phyloP scores from a whole-genome alignment of 2,797 vertebrate species.

The Hypotaenidia philippensis region DNA sequence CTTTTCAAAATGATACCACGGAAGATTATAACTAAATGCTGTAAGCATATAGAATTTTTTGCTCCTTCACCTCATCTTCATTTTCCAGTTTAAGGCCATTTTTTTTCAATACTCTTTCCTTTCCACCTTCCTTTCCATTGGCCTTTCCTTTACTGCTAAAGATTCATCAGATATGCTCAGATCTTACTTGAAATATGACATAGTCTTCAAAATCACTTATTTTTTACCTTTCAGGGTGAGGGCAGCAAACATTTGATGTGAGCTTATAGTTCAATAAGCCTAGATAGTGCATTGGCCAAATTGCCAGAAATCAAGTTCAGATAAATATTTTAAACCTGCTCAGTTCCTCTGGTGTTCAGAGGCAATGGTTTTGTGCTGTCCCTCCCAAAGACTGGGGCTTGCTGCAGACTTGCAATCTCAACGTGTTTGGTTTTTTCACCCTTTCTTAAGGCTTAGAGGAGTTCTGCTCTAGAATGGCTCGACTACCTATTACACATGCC shows the following conservation, averaged over 20 bases:
- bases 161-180: background rate
- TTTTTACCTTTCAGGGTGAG: rapidly evolving
- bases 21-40: background rate
- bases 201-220: background rate
- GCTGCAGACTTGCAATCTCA: background rate
- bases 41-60: background rate
- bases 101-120: background rate
- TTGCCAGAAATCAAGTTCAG: rapidly evolving
- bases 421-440: background rate
- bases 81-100: background rate
- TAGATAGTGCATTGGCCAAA: background rate
- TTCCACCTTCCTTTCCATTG: background rate
- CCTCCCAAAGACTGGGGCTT: background rate
- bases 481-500: background rate
- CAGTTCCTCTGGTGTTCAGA: background rate
- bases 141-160: background rate
- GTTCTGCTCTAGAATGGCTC: background rate
- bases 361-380: background rate
- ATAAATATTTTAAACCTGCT: background rate
- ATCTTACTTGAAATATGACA: background rate
- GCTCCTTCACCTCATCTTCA: background rate
- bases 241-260: background rate
- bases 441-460: background rate
- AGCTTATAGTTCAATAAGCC: background rate
- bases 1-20: background rate